Conservation (phyloP, 2,888 invertebrate species). For the Cyclophora punctaria region DNA sequence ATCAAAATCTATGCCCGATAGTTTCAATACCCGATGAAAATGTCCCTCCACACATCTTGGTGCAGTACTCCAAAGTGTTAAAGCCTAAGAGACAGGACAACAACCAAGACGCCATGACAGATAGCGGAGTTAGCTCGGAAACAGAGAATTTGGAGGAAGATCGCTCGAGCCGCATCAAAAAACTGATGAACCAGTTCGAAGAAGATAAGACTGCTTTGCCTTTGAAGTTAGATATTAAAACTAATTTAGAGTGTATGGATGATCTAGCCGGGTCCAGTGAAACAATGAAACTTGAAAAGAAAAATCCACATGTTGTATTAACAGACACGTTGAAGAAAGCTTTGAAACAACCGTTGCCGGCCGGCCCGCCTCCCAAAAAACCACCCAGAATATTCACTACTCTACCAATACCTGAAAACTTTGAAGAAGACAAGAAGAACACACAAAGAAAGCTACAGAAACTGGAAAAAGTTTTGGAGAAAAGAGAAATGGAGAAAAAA, state of each 20-base stretch:
- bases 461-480: conserved; percentile 75
- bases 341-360: conserved; percentile 79
- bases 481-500: conserved; percentile 52
- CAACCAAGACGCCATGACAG: conserved; percentile 59
- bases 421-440: conserved; percentile 55
- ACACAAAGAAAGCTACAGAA: conserved; percentile 80
- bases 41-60: conserved; percentile 62
- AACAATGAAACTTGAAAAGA: conserved; percentile 57
- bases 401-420: conserved; percentile 30
- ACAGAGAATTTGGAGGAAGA: conserved; percentile 67
- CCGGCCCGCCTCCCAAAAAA: conserved; percentile 83
- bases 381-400: conserved; percentile 79
- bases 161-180: conserved; percentile 41
- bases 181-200: conserved; percentile 39
- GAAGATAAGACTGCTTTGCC: conserved; percentile 23
- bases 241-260: conserved; percentile 50
- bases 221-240: conserved; percentile 22
- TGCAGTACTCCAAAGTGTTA: conserved; percentile 63
- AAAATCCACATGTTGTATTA: conserved; percentile 58
- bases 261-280: conserved; percentile 55
- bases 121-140: conserved; percentile 69
- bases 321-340: conserved; percentile 79
- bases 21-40: conserved; percentile 54
- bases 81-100: conserved; percentile 51
- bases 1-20: conserved; percentile 19